Conservation (phyloP, 2,113 vertebrate species). For the Pyrgilauda ruficollis region DNA sequence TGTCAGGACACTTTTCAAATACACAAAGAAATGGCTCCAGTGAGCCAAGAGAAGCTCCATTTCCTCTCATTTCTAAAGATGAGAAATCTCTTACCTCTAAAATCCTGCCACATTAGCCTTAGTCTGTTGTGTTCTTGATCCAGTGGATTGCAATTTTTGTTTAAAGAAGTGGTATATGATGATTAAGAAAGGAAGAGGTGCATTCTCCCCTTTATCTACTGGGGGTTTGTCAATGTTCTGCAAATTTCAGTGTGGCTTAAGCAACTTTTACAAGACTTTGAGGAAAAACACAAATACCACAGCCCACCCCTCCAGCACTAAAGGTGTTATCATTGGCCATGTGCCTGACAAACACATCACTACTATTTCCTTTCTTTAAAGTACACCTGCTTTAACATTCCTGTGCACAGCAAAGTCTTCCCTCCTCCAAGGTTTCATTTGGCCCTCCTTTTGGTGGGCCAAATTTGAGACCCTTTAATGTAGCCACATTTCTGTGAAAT, state of each 20-base stretch:
- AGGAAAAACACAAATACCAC: background rate
- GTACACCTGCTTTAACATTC: background rate
- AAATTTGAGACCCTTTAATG: background rate
- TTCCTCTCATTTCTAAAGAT: background rate
- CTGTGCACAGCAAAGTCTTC: accelerated
- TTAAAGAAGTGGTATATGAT: background rate
- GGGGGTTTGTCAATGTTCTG: background rate
- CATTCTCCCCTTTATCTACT: background rate
- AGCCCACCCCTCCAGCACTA: background rate
- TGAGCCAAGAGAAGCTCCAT: background rate
- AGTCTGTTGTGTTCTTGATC: background rate
- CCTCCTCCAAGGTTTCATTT: background rate
- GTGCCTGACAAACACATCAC: background rate
- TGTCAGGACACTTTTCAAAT: background rate
- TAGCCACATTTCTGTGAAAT: background rate
- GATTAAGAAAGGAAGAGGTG: background rate
- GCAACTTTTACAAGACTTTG: background rate
- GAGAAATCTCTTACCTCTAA: background rate
- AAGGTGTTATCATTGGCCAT: background rate
- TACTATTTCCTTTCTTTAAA: background rate
- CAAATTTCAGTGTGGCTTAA: background rate
- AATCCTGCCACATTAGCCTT: background rate
- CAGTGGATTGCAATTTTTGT: background rate
- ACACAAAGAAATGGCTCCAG: background rate
- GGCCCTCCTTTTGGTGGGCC: background rate